Evolutionary conservation across 1,140 invertebrate species (phyloP).

Genomic region (Tetramorium parvispinum): DNA sequence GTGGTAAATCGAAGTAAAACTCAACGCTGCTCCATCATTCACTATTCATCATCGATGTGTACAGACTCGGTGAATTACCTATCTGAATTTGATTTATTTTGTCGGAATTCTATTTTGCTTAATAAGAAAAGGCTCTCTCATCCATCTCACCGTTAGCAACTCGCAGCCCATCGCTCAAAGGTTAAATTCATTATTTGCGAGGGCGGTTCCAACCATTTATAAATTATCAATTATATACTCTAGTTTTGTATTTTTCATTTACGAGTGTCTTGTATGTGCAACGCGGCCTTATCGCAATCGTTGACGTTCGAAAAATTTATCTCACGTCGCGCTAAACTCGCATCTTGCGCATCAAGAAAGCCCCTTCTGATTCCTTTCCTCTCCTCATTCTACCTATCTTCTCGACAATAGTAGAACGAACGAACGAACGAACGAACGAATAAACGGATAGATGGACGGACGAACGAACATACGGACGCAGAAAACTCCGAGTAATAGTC

Average conservation of each 20-base stretch:
- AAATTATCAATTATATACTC: background rate
- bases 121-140: constrained; percentile 6
- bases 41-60: constrained; percentile 34
- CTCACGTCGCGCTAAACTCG: background rate
- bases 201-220: background rate
- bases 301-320: constrained; percentile 27
- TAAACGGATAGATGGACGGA: background rate
- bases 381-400: background rate
- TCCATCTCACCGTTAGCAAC: background rate
- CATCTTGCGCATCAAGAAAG: background rate
- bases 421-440: background rate
- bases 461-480: background rate
- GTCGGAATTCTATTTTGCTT: constrained; percentile 10
- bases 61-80: constrained; percentile 6
- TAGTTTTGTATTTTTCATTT: background rate
- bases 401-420: constrained; percentile 2
- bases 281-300: background rate
- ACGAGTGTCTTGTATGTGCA: background rate
- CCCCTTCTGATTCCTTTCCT: background rate
- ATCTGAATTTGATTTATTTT: constrained; percentile 30
- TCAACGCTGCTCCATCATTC: constrained; percentile 1
- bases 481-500: constrained; percentile 52
- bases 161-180: background rate
- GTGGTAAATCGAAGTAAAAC: constrained; percentile 2
- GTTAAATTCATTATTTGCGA: background rate